Percentiles rank a stretch among this genome's conserved stretches.
Evolutionary conservation across 2,888 invertebrate species (phyloP).

Genomic region (Heliconius ismenius): DNA sequence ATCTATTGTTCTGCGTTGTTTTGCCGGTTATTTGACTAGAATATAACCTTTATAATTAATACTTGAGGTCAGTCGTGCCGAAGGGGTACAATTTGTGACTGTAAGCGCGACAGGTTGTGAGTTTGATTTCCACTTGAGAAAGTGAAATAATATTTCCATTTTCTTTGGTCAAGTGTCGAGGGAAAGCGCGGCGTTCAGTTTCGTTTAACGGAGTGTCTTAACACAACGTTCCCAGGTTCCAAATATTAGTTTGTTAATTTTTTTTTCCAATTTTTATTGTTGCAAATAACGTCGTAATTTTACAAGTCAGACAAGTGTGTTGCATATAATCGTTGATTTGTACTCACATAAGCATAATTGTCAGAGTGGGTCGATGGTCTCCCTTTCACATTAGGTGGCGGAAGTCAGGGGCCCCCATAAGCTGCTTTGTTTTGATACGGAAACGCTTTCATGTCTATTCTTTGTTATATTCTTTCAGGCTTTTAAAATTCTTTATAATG

Average conservation of each 20-base stretch:
- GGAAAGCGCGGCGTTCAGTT: no score
- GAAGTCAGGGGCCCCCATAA: slow-evolving; percentile 54
- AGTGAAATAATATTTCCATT: no score
- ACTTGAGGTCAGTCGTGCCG: background rate
- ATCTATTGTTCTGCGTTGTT: slow-evolving; percentile 9
- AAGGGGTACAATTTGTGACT: no score
- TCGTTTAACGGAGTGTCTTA: no score
- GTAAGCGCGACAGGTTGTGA: no score
- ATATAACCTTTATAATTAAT: background rate
- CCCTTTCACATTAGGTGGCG: slow-evolving; percentile 59
- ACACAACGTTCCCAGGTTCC: no score
- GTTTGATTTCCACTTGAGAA: no score
- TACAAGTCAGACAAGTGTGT: background rate
- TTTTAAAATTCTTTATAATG: slow-evolving; percentile 38
- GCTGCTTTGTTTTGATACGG: slow-evolving; percentile 55
- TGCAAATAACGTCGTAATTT: background rate
- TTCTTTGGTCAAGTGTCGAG: no score
- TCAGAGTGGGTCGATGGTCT: slow-evolving; percentile 51
- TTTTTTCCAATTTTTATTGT: background rate
- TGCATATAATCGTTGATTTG: slow-evolving; percentile 9
- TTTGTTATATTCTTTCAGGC: slow-evolving; percentile 40
- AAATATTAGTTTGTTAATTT: background rate
- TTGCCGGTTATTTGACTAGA: background rate
- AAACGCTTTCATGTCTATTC: slow-evolving; percentile 49
- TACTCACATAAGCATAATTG: slow-evolving; percentile 30